Evolutionary conservation across 2,888 invertebrate genomes (phyloP).

Genomic region (Nomada lathburiana): DNA sequence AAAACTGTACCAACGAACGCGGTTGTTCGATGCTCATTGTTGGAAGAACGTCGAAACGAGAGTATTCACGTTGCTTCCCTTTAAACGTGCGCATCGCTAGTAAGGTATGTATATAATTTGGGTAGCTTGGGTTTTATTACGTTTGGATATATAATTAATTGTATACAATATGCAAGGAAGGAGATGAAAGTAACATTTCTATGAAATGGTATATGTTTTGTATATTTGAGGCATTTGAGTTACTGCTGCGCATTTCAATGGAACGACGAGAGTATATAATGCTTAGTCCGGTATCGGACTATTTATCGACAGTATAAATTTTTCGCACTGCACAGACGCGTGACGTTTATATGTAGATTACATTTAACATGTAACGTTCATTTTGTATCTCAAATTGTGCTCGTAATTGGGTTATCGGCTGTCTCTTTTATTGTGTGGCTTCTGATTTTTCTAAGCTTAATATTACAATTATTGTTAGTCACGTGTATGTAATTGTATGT

Average conservation of each 20-base stretch:
- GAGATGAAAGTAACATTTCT: constrained; percentile 3
- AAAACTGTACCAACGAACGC: constrained; percentile 49
- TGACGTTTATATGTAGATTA: constrained; percentile 24
- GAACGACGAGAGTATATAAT: constrained; percentile 4
- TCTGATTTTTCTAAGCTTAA: neutral
- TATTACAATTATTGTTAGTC: neutral
- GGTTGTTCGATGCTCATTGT: constrained; percentile 66
- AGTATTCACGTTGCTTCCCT: constrained; percentile 83
- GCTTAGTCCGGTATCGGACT: constrained; percentile 1
- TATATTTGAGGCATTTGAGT: neutral
- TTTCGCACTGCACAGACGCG: neutral
- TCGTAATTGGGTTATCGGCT: neutral
- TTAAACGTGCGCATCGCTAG: constrained; percentile 40
- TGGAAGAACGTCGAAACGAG: constrained; percentile 83
- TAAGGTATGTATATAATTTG: constrained; percentile 54
- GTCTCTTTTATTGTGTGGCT: neutral
- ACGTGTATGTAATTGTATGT: neutral
- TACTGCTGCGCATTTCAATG: constrained; percentile 53
- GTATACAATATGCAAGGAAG: neutral
- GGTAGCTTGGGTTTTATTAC: neutral
- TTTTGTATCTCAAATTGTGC: constrained; percentile 11
- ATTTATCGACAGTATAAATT: constrained; percentile 32
- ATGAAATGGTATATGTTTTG: neutral
- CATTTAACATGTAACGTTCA: neutral
- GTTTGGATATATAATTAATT: neutral